These are phyloP conservation scores for Melinopterus prodromus DNA, from an alignment of 2,888 invertebrate species.

Conservation along the genomic window DNA sequence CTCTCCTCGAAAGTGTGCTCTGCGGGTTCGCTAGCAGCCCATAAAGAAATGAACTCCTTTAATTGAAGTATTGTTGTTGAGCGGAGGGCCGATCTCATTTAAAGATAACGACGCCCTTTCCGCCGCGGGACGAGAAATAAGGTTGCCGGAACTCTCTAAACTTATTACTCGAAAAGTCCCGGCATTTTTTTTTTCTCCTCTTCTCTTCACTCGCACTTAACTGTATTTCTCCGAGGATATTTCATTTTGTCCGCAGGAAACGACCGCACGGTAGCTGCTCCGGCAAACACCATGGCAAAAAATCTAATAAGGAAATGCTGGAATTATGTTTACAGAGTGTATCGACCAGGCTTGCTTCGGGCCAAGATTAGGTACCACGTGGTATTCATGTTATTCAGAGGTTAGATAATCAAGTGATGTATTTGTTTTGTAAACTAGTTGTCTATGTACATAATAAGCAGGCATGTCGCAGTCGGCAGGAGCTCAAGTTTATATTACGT, in stretches of 20 bases:
- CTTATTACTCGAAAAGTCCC: slow-evolving; percentile 4
- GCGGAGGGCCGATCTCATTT: slow-evolving; percentile 4
- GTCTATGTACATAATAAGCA: no score
- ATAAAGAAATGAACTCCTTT: slow-evolving; percentile 4
- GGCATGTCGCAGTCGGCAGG: no score
- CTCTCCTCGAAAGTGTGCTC: neutral
- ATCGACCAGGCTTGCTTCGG: no score
- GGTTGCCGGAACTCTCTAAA: neutral
- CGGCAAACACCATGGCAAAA: neutral
- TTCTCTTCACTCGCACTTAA: neutral
- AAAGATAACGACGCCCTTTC: slow-evolving; percentile 4
- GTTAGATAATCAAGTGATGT: no score
- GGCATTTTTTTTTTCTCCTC: neutral
- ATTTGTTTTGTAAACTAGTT: no score
- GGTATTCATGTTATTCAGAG: no score
- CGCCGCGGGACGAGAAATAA: neutral
- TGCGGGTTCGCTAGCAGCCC: neutral
- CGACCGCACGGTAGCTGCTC: neutral
- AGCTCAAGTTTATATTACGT: no score
- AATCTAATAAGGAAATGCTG: neutral
- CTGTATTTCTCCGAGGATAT: neutral
- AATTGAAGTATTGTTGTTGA: slow-evolving; percentile 4
- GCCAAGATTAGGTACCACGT: no score
- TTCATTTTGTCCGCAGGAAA: neutral
- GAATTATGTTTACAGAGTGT: neutral